These are phyloP conservation scores for Caenorhabditis sp. DNA, from an alignment of 2,888 invertebrate genomes.

Conservation along the genomic window DNA sequence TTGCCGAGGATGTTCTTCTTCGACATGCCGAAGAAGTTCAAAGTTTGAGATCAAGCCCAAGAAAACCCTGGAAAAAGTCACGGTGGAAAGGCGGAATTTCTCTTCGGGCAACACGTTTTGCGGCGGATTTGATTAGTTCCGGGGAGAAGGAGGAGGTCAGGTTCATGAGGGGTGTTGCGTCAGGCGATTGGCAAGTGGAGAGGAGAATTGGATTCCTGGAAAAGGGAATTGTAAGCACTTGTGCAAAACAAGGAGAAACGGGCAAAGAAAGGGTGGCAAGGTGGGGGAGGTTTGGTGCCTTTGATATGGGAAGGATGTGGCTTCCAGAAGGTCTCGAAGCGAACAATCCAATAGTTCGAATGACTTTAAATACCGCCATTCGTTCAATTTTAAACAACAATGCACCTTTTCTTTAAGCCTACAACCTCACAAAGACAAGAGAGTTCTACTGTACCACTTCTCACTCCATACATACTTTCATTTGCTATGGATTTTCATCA, in stretches of 20 bases:
- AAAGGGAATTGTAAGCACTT: background rate
- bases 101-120: background rate
- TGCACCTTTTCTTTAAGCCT: no score
- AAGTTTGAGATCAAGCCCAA: conserved; percentile 2
- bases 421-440: no score
- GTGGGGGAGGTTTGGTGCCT: no score
- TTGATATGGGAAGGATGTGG: no score
- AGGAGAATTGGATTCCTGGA: background rate
- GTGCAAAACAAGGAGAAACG: background rate
- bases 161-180: background rate
- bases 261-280: no score
- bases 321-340: no score
- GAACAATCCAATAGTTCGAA: no score
- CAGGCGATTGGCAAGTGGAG: background rate
- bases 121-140: conserved; percentile 6
- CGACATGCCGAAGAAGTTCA: conserved; percentile 27
- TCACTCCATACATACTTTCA: no score
- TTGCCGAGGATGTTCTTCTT: conserved; percentile 37
- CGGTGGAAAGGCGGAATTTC: background rate
- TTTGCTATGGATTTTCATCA: background rate
- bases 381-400: no score
- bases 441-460: no score
- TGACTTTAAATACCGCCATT: no score
- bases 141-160: background rate
- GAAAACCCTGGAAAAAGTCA: background rate